These are phyloP conservation scores for Chlorodrepanis virens DNA, from an alignment of 2,113 vertebrate species.

Conservation along the genomic window DNA sequence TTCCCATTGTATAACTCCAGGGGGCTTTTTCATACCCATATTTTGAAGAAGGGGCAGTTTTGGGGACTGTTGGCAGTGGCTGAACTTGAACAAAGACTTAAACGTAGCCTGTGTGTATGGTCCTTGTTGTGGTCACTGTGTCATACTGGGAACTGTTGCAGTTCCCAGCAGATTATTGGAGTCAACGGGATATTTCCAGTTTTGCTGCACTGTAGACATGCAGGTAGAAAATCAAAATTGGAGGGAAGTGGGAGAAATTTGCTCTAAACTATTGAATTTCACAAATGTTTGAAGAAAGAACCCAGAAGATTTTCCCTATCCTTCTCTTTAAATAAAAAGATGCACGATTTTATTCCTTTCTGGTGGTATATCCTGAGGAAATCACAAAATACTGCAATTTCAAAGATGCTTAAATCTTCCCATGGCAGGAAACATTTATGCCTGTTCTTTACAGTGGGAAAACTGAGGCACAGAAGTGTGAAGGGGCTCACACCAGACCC, in stretches of 20 bases:
- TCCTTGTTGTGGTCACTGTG: fast-evolving
- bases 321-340: not conserved
- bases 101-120: not conserved
- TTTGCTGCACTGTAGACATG: not conserved
- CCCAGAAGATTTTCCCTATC: not conserved
- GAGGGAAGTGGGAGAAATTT: not conserved
- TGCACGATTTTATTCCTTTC: not conserved
- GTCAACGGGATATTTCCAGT: not conserved
- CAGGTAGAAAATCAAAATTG: not conserved
- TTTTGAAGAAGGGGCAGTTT: not conserved
- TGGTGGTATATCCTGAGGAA: not conserved
- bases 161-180: not conserved
- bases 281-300: not conserved
- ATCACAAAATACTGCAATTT: not conserved
- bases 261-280: not conserved
- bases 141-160: not conserved
- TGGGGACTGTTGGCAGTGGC: not conserved
- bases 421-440: not conserved
- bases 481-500: not conserved
- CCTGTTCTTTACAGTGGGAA: not conserved
- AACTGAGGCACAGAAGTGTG: not conserved
- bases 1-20: not conserved
- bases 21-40: not conserved
- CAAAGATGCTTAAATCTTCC: not conserved
- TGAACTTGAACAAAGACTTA: not conserved